Evolutionary conservation across 2,797 vertebrate genomes (phyloP).

Genomic region (Myripristis jacobus): DNA sequence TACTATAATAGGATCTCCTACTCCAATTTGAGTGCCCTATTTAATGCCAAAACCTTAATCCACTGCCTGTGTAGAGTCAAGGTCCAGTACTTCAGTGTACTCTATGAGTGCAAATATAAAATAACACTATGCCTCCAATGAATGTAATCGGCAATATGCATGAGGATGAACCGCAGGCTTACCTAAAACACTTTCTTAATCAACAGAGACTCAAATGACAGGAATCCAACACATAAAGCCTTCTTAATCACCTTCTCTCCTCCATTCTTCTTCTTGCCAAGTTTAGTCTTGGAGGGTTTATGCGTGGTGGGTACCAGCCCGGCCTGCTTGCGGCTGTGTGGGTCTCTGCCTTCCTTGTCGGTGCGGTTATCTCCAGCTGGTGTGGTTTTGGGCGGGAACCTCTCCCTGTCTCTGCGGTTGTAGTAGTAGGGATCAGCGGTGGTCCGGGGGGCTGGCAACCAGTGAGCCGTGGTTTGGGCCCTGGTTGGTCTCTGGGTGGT

Average conservation of each 20-base stretch:
- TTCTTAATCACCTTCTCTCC: conserved; percentile 68
- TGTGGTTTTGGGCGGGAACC: conserved; percentile 82
- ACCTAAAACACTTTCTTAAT: too few relatives aligned
- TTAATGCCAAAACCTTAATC: too few relatives aligned
- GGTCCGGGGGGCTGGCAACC: conserved; percentile 73
- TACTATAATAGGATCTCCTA: too few relatives aligned
- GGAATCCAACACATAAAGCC: background rate
- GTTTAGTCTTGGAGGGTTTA: conserved; percentile 85
- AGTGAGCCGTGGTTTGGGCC: conserved; percentile 72
- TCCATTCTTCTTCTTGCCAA: conserved; percentile 85
- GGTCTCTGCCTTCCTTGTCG: conserved; percentile 83
- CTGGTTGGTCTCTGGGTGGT: conserved; percentile 84
- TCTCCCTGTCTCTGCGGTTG: conserved; percentile 81
- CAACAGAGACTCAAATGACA: too few relatives aligned
- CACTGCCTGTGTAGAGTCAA: too few relatives aligned
- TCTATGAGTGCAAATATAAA: too few relatives aligned
- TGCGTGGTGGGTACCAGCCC: conserved; percentile 77
- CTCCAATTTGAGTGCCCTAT: too few relatives aligned
- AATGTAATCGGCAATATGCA: too few relatives aligned
- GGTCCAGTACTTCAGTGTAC: too few relatives aligned
- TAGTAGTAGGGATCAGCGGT: conserved; percentile 82
- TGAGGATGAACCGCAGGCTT: too few relatives aligned
- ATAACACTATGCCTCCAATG: too few relatives aligned
- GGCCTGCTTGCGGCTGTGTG: conserved; percentile 74
- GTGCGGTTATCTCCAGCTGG: conserved; percentile 89